phyloP scores from a whole-genome alignment of 2,888 invertebrate genomes.

The Ornithoptera alexandrae region DNA sequence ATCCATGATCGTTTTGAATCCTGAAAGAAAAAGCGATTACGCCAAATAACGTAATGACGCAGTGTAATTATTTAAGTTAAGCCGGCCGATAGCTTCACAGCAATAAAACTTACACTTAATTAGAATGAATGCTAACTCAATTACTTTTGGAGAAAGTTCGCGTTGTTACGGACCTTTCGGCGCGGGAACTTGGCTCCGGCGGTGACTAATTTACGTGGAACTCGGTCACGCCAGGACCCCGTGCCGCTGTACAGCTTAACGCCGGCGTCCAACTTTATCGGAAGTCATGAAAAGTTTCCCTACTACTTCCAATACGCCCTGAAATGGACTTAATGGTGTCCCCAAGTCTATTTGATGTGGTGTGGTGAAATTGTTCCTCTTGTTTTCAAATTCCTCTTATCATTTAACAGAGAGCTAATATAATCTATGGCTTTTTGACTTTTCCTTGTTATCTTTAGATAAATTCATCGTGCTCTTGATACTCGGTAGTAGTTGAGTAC shows the following conservation, averaged over 20 bases:
- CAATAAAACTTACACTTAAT: conserved; percentile 17
- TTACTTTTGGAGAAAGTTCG: conserved; percentile 14
- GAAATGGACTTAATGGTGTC: too few relatives aligned
- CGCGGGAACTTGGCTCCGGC: conserved; percentile 6
- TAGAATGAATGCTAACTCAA: conserved; percentile 22
- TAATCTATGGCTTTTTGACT: too few relatives aligned
- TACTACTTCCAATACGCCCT: not conserved
- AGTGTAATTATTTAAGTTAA: conserved; percentile 5
- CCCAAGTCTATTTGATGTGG: too few relatives aligned
- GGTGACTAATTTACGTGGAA: conserved; percentile 14
- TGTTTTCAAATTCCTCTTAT: too few relatives aligned
- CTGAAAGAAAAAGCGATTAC: not conserved
- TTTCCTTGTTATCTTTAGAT: too few relatives aligned
- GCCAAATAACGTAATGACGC: not conserved
- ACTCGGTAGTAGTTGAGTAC: too few relatives aligned
- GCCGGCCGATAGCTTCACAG: not conserved
- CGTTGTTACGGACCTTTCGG: not conserved
- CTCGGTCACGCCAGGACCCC: conserved; percentile 22
- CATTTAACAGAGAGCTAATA: too few relatives aligned
- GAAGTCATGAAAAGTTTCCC: conserved; percentile 1
- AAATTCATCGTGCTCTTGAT: too few relatives aligned
- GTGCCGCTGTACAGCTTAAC: conserved; percentile 6
- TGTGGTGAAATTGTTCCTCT: too few relatives aligned
- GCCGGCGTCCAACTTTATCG: conserved; percentile 6
- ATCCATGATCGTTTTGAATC: not conserved